A percentile compares a stretch with the other conserved stretches of the same genome.
These are phyloP conservation scores for Ormyrus thymus DNA, from an alignment of 2,888 invertebrate genomes.

Conservation along the genomic window DNA sequence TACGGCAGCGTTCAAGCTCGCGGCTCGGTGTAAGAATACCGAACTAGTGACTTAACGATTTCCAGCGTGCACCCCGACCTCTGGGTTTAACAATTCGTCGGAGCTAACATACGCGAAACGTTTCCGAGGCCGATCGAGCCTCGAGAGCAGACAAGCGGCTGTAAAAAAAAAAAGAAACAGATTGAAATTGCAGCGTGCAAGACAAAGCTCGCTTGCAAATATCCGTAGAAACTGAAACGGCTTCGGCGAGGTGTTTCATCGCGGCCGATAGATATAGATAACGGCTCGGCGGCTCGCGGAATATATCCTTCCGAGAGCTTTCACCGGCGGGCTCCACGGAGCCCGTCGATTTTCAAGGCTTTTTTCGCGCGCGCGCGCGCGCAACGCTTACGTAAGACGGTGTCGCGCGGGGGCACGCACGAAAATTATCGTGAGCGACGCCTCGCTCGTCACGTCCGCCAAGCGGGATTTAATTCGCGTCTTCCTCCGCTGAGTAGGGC, in stretches of 20 bases:
- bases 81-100: not conserved
- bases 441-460: not conserved
- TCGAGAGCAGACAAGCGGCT: too few species aligned
- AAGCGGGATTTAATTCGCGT: not conserved
- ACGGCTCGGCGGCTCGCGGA: constrained; percentile 22
- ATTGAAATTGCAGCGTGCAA: too few species aligned
- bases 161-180: too few species aligned
- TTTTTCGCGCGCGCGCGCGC: constrained; percentile 7
- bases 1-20: not conserved
- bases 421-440: not conserved
- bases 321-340: constrained; percentile 20
- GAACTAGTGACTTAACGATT: too few species aligned
- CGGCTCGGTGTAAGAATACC: too few species aligned
- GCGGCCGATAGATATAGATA: constrained; percentile 30
- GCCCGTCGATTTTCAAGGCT: constrained; percentile 51
- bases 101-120: not conserved
- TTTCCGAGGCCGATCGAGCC: too few species aligned
- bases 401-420: not conserved
- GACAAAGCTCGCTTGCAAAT: too few species aligned
- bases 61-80: too few species aligned
- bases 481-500: not conserved
- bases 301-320: constrained; percentile 31
- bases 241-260: constrained; percentile 28
- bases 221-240: too few species aligned
- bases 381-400: constrained; percentile 30